Conservation (phyloP, 2,113 vertebrate species). For the Heptranchias perlo region DNA sequence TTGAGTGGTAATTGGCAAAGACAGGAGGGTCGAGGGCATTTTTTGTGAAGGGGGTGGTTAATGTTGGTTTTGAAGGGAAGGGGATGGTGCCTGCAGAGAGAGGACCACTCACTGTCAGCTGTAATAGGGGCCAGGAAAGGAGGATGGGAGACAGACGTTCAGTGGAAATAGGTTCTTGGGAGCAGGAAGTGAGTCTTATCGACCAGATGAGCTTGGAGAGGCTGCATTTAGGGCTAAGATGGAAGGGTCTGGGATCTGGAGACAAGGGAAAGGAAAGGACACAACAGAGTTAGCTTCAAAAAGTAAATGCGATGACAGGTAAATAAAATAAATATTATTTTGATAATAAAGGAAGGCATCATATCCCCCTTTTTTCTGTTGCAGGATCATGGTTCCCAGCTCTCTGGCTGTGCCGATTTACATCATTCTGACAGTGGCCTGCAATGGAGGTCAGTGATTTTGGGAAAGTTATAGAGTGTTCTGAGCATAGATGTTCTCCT, state of each 20-base stretch:
- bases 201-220: background rate
- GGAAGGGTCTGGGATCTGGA: too few relatives aligned
- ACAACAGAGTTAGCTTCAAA: background rate
- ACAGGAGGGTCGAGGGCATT: background rate
- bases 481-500: background rate
- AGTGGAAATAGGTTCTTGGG: background rate
- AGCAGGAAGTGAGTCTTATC: background rate
- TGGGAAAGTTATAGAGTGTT: background rate
- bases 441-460: conserved; percentile 1
- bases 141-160: background rate
- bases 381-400: background rate
- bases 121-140: background rate
- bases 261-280: too few relatives aligned
- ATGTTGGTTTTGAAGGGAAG: background rate
- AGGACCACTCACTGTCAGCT: background rate
- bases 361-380: background rate
- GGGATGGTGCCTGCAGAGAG: background rate
- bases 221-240: background rate
- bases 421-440: background rate
- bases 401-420: background rate
- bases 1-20: background rate
- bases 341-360: background rate
- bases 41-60: too few relatives aligned
- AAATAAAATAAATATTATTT: background rate
- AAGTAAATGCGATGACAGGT: background rate